phyloP scores from a whole-genome alignment of 2,113 vertebrate genomes.

The Notiomystis cincta region DNA sequence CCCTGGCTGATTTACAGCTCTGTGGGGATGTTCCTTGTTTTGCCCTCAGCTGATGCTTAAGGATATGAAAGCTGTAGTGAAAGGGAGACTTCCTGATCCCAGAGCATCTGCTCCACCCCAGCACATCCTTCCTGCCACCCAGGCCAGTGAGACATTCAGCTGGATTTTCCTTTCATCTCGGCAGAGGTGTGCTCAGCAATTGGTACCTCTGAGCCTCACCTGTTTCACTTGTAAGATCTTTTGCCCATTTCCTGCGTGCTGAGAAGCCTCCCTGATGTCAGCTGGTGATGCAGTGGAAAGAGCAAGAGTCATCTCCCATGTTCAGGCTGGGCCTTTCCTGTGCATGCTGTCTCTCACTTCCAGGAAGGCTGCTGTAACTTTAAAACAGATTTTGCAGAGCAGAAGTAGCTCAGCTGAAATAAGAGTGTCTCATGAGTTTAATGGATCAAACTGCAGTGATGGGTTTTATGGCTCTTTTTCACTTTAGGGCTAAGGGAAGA shows the following conservation, averaged over 20 bases:
- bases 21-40: background rate
- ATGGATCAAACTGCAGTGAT: conserved; percentile 80
- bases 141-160: background rate
- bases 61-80: background rate
- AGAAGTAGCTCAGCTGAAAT: conserved; percentile 71
- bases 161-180: background rate
- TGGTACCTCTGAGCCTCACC: background rate
- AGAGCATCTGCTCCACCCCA: background rate
- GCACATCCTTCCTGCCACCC: background rate
- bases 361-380: conserved; percentile 71
- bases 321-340: conserved; percentile 13
- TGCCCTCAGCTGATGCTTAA: background rate
- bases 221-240: background rate
- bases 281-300: conserved; percentile 2
- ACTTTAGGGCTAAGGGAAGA: conserved; percentile 81
- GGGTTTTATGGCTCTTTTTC: conserved; percentile 82
- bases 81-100: background rate
- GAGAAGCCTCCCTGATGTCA: background rate
- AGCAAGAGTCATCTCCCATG: background rate
- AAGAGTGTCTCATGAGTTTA: conserved; percentile 77
- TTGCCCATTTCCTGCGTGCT: conserved; percentile 49
- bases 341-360: background rate
- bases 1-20: background rate
- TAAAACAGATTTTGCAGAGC: conserved; percentile 70
- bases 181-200: conserved; percentile 4